phyloP scores from a whole-genome alignment of 2,888 invertebrate genomes.

The Cyclophora albipunctata region DNA sequence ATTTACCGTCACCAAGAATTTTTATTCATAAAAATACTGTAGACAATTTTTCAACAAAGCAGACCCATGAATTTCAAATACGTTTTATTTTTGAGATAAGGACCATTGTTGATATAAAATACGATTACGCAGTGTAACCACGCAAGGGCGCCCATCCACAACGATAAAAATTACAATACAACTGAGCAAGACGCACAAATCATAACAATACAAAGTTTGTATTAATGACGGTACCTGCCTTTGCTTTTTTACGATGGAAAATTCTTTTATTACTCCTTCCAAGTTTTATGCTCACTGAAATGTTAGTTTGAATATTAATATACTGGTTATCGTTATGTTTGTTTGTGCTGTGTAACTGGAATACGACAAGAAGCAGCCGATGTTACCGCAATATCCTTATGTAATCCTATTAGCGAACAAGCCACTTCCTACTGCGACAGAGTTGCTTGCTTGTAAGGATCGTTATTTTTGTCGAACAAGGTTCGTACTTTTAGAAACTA shows the following conservation, averaged over 20 bases:
- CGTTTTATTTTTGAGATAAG: constrained; percentile 67
- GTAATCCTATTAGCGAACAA: not conserved
- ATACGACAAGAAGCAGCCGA: not conserved
- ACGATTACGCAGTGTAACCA: constrained; percentile 65
- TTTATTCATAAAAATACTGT: constrained; percentile 56
- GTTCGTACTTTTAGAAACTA: no score
- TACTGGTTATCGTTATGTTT: constrained; percentile 23
- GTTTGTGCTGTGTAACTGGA: constrained; percentile 11
- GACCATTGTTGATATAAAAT: constrained; percentile 67
- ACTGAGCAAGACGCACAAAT: constrained; percentile 61
- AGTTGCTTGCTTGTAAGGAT: no score
- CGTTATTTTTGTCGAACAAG: no score
- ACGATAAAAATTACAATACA: constrained; percentile 68
- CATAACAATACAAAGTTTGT: constrained; percentile 60
- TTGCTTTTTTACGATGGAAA: constrained; percentile 48
- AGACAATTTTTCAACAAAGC: constrained; percentile 61
- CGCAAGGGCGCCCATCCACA: constrained; percentile 54
- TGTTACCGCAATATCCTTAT: not conserved
- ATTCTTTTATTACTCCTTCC: constrained; percentile 38
- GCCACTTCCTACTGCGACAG: no score
- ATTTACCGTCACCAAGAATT: constrained; percentile 48
- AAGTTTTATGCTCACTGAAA: constrained; percentile 36
- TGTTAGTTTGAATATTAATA: constrained; percentile 34
- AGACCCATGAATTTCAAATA: constrained; percentile 67
- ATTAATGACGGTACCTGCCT: constrained; percentile 51